These are phyloP conservation scores for Melipona bicolor DNA, from an alignment of 2,888 invertebrate species.

Conservation along the genomic window DNA sequence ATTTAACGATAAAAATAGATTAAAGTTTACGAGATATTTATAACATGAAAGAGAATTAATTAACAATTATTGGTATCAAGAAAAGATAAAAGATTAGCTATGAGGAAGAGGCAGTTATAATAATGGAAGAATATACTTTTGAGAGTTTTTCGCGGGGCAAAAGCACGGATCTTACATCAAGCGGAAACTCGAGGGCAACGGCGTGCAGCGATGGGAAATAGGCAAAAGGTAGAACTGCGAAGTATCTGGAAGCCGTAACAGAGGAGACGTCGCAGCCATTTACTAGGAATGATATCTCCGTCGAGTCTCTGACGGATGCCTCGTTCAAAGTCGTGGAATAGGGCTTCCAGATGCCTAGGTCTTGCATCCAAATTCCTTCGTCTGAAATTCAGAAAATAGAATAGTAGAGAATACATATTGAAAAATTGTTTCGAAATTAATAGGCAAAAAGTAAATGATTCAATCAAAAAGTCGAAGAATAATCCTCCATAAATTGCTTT, in stretches of 20 bases:
- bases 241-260: slow-evolving; percentile 88
- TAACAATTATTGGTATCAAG: too few relatives aligned
- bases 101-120: neutral
- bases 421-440: neutral
- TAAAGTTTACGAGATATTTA: neutral
- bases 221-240: slow-evolving; percentile 91
- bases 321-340: slow-evolving; percentile 66
- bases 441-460: neutral
- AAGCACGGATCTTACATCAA: slow-evolving; percentile 88
- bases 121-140: neutral
- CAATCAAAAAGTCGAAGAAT: neutral
- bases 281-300: slow-evolving; percentile 81
- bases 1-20: neutral
- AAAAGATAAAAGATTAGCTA: too few relatives aligned
- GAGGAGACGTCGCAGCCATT: slow-evolving; percentile 81
- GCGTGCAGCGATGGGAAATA: slow-evolving; percentile 90
- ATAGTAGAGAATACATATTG: too few relatives aligned
- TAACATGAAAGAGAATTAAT: too few relatives aligned
- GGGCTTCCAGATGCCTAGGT: slow-evolving; percentile 75
- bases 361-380: slow-evolving; percentile 81
- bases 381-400: slow-evolving; percentile 63
- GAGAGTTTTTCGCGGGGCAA: neutral
- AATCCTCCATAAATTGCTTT: too few relatives aligned
- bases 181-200: slow-evolving; percentile 90
- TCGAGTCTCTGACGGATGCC: slow-evolving; percentile 71